Conservation (phyloP, 2,113 vertebrate genomes). For the Gnathonemus echidnorhynchus region DNA sequence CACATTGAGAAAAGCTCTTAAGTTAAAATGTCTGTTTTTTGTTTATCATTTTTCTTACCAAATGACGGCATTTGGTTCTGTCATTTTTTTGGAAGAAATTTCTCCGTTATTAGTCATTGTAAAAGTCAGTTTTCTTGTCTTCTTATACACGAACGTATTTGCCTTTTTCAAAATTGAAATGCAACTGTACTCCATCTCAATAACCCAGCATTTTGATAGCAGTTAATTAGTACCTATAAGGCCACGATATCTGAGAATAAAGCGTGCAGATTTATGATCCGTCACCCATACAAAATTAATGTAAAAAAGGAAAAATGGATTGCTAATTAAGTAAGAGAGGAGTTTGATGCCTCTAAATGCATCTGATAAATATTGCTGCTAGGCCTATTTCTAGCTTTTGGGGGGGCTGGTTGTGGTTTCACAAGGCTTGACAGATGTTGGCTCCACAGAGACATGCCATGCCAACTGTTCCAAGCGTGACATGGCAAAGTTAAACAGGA, state of each 20-base stretch:
- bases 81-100: not conserved
- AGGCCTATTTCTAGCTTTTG: not conserved
- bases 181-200: not conserved
- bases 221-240: not conserved
- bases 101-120: not conserved
- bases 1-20: not conserved
- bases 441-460: not conserved
- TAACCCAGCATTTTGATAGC: not conserved
- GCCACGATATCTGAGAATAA: not conserved
- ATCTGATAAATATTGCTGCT: not conserved
- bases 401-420: not conserved
- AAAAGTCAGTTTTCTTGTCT: not conserved
- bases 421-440: slow-evolving; percentile 16
- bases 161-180: not conserved
- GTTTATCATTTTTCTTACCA: not conserved
- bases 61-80: not conserved
- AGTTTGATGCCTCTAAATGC: not conserved
- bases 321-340: not conserved
- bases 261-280: not conserved
- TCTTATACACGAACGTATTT: not conserved
- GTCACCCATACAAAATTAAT: not conserved
- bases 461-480: slow-evolving; percentile 13
- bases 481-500: slow-evolving; percentile 15
- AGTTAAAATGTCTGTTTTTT: not conserved
- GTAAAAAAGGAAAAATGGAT: not conserved